These are phyloP conservation scores for Cecidostiba fungosa DNA, from an alignment of 2,888 invertebrate genomes.

Conservation along the genomic window DNA sequence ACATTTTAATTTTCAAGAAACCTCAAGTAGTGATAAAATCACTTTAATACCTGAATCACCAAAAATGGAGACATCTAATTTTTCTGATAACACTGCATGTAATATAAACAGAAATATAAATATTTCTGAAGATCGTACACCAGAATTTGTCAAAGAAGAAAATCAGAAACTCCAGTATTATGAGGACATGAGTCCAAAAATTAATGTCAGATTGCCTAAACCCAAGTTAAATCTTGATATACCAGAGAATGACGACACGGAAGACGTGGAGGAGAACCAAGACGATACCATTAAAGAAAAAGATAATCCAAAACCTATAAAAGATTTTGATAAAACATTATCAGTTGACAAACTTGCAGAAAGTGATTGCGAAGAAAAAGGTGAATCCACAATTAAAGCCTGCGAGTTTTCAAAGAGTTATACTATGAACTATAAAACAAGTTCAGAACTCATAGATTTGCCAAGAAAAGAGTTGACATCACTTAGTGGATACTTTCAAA, in stretches of 20 bases:
- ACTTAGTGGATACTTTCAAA: conserved; percentile 47
- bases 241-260: conserved; percentile 66
- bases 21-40: conserved; percentile 51
- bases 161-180: conserved; percentile 50
- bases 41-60: conserved; percentile 37
- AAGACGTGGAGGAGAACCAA: conserved; percentile 56
- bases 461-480: conserved; percentile 30
- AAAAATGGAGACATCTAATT: conserved; percentile 17
- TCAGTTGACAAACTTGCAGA: conserved; percentile 46
- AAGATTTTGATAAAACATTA: conserved; percentile 32
- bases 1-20: conserved; percentile 10
- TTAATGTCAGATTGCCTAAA: conserved; percentile 64
- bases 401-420: conserved; percentile 11
- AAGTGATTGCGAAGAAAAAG: conserved; percentile 31
- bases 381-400: background rate
- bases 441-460: conserved; percentile 6
- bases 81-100: background rate
- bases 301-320: background rate
- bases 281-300: conserved; percentile 29
- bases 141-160: conserved; percentile 49
- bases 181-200: conserved; percentile 70
- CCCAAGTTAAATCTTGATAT: conserved; percentile 69
- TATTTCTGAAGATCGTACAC: conserved; percentile 38
- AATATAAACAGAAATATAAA: background rate
- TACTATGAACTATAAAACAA: conserved; percentile 12